These are phyloP conservation scores for Axinella damicornis DNA, from an alignment of 37 sponge, comb jelly and placozoan species.

Conservation along the genomic window DNA sequence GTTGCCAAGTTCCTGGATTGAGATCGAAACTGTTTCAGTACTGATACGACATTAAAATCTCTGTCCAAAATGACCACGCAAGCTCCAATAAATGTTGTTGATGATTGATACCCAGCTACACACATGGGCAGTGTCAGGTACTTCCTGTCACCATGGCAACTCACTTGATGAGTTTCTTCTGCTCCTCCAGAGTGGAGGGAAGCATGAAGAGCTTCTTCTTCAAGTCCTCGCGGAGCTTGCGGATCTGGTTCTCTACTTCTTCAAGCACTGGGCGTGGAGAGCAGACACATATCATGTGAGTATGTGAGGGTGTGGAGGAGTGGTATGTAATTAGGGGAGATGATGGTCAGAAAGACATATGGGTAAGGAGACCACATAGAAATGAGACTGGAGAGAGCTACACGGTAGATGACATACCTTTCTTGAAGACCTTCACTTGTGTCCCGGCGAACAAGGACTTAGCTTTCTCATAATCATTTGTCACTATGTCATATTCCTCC, in stretches of 20 bases:
- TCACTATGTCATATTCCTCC: constrained; percentile 90
- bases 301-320: background rate
- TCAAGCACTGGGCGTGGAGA: constrained; percentile 64
- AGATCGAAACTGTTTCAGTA: too few species aligned
- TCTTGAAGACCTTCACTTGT: constrained; percentile 89
- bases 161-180: constrained; percentile 90
- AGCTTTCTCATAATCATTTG: constrained; percentile 91
- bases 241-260: constrained; percentile 84
- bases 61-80: too few species aligned
- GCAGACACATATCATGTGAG: background rate
- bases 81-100: too few species aligned
- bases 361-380: background rate
- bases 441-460: constrained; percentile 89
- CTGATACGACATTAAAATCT: too few species aligned
- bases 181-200: constrained; percentile 84
- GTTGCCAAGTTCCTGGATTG: too few species aligned
- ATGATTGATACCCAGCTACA: too few species aligned
- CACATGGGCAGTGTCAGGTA: background rate
- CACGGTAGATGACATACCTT: too few species aligned
- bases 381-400: background rate
- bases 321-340: background rate
- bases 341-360: background rate
- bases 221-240: constrained; percentile 68
- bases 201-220: constrained; percentile 58
- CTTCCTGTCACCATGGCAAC: background rate